These are phyloP conservation scores for Labroides dimidiatus DNA, from an alignment of 2,797 vertebrate genomes.

Conservation along the genomic window DNA sequence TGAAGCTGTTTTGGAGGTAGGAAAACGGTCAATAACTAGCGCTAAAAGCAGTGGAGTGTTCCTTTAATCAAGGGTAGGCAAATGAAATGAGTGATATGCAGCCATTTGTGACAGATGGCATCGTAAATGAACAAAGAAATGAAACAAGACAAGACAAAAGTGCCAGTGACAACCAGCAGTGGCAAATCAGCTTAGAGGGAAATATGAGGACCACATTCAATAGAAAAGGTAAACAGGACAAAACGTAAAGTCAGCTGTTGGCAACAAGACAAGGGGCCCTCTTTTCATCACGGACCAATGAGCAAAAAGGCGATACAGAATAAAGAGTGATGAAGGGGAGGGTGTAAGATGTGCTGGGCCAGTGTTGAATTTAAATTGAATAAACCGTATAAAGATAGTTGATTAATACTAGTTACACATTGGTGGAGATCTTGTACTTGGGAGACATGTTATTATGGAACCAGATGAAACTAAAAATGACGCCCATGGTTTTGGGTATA, in stretches of 20 bases:
- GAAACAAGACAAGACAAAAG: slow-evolving; percentile 42
- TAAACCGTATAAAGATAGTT: slow-evolving; percentile 51
- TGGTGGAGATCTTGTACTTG: slow-evolving; percentile 90
- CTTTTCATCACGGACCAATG: slow-evolving; percentile 67
- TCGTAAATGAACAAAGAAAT: slow-evolving; percentile 31
- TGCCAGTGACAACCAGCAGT: slow-evolving; percentile 69
- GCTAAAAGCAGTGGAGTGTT: slow-evolving; percentile 58
- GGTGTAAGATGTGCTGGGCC: slow-evolving; percentile 58
- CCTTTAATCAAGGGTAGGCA: slow-evolving; percentile 66
- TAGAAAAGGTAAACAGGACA: slow-evolving; percentile 42
- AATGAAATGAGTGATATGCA: slow-evolving; percentile 63
- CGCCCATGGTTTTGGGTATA: slow-evolving; percentile 91
- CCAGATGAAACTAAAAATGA: slow-evolving; percentile 94
- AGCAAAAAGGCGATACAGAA: slow-evolving; percentile 70
- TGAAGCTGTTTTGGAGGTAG: slow-evolving; percentile 12
- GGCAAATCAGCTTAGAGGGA: slow-evolving; percentile 57
- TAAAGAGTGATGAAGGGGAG: slow-evolving; percentile 55
- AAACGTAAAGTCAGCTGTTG: slow-evolving; percentile 59
- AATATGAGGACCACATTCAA: slow-evolving; percentile 52
- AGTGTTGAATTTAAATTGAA: slow-evolving; percentile 66
- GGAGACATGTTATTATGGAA: slow-evolving; percentile 92
- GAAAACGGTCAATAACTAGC: slow-evolving; percentile 33
- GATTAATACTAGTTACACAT: slow-evolving; percentile 79
- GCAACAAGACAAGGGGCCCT: slow-evolving; percentile 61
- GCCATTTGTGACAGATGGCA: slow-evolving; percentile 69